Percentiles rank a stretch among this genome's conserved stretches.
phyloP scores from a whole-genome alignment of 1,140 invertebrate genomes.

The Cotesia vestalis region DNA sequence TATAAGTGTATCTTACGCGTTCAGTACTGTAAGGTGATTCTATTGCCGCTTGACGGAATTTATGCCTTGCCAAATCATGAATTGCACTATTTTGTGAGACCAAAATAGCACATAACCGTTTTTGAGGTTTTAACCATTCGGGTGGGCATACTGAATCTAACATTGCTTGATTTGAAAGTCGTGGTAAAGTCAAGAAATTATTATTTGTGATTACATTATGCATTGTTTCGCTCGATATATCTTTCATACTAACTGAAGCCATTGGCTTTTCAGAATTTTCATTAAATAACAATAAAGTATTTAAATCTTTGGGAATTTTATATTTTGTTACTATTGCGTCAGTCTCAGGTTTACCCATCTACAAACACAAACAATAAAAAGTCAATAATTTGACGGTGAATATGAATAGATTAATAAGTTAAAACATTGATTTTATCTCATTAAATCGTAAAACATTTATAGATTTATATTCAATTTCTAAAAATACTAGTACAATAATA shows the following conservation, averaged over 20 bases:
- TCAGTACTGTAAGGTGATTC: slow-evolving; percentile 72
- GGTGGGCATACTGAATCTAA: slow-evolving; percentile 87
- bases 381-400: slow-evolving; percentile 17
- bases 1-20: slow-evolving; percentile 84
- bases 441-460: no score
- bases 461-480: no score
- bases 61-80: slow-evolving; percentile 70
- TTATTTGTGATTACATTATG: slow-evolving; percentile 89
- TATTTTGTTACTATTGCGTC: slow-evolving; percentile 73
- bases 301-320: slow-evolving; percentile 79
- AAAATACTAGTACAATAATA: no score
- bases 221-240: slow-evolving; percentile 86
- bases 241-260: slow-evolving; percentile 85
- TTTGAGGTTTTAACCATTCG: slow-evolving; percentile 81
- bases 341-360: slow-evolving; percentile 77
- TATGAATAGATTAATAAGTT: no score
- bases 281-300: slow-evolving; percentile 90
- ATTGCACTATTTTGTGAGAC: slow-evolving; percentile 76
- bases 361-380: slow-evolving; percentile 37
- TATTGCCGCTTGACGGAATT: slow-evolving; percentile 75
- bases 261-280: slow-evolving; percentile 84
- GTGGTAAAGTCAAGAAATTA: slow-evolving; percentile 86
- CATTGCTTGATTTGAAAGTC: slow-evolving; percentile 89
- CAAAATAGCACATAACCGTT: slow-evolving; percentile 87
- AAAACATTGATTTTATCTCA: no score